phyloP scores from a whole-genome alignment of 2,888 invertebrate genomes.

The Euzophera pinguis region DNA sequence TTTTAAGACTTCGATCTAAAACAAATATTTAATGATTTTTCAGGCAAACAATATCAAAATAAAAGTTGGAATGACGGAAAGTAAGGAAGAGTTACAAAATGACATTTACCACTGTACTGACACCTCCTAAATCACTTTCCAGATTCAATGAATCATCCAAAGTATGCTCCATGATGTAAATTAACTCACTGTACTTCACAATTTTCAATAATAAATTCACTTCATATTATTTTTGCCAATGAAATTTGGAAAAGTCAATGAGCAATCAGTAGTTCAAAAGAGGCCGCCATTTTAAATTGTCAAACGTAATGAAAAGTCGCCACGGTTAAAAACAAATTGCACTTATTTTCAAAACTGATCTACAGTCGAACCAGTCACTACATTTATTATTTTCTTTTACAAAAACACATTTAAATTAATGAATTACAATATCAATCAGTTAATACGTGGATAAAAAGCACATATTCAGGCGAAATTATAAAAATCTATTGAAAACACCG shows the following conservation, averaged over 20 bases:
- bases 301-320: slow-evolving; percentile 63
- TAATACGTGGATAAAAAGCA: too few relatives aligned
- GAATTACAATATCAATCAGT: slow-evolving; percentile 13
- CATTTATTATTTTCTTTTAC: slow-evolving; percentile 19
- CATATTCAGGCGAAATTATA: slow-evolving; percentile 14
- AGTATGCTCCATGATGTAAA: slow-evolving; percentile 60
- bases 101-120: slow-evolving; percentile 36
- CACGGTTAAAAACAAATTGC: slow-evolving; percentile 75
- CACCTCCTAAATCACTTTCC: slow-evolving; percentile 61
- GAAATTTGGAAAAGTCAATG: slow-evolving; percentile 31
- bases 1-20: too few relatives aligned
- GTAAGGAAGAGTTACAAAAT: background rate
- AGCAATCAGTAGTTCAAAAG: slow-evolving; percentile 65
- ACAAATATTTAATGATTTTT: background rate
- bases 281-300: slow-evolving; percentile 78
- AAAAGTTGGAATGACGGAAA: slow-evolving; percentile 6
- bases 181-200: slow-evolving; percentile 15
- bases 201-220: slow-evolving; percentile 16
- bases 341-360: slow-evolving; percentile 16
- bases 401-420: slow-evolving; percentile 12
- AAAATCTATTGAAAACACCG: slow-evolving; percentile 33
- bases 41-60: slow-evolving; percentile 5
- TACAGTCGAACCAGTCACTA: slow-evolving; percentile 22
- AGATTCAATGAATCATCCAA: slow-evolving; percentile 64
- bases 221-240: slow-evolving; percentile 17